phyloP scores from a whole-genome alignment of 1,140 invertebrate species.

The Cydia fagiglandana region DNA sequence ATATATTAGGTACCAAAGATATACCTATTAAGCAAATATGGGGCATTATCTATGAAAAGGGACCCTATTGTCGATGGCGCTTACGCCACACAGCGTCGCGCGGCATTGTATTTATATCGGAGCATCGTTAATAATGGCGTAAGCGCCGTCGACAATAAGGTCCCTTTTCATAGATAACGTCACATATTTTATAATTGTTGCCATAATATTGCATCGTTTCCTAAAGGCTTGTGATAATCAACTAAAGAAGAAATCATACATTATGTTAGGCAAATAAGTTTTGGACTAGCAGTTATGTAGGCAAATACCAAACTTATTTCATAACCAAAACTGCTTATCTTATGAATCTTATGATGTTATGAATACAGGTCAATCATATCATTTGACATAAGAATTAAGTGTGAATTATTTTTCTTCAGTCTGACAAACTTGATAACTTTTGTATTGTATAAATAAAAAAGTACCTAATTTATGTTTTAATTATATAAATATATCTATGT shows the following conservation, averaged over 20 bases:
- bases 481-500: neutral
- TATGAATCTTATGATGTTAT: neutral
- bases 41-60: too few species aligned
- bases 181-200: conserved; percentile 25
- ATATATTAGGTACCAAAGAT: conserved; percentile 15
- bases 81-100: too few species aligned
- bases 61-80: too few species aligned
- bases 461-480: neutral
- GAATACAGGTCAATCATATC: neutral
- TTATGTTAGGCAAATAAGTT: neutral
- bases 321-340: neutral
- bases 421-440: neutral
- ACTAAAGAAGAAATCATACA: neutral
- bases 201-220: conserved; percentile 13
- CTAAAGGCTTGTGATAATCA: conserved; percentile 23
- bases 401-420: neutral
- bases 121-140: too few species aligned
- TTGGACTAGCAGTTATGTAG: neutral
- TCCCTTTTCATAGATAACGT: too few species aligned
- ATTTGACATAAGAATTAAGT: neutral
- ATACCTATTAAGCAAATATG: conserved; percentile 8
- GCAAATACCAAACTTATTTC: neutral
- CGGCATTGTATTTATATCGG: too few species aligned
- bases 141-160: too few species aligned
- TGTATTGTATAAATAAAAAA: neutral